These are phyloP conservation scores for Anarsia innoxiella DNA, from an alignment of 2,888 invertebrate genomes.

Conservation along the genomic window DNA sequence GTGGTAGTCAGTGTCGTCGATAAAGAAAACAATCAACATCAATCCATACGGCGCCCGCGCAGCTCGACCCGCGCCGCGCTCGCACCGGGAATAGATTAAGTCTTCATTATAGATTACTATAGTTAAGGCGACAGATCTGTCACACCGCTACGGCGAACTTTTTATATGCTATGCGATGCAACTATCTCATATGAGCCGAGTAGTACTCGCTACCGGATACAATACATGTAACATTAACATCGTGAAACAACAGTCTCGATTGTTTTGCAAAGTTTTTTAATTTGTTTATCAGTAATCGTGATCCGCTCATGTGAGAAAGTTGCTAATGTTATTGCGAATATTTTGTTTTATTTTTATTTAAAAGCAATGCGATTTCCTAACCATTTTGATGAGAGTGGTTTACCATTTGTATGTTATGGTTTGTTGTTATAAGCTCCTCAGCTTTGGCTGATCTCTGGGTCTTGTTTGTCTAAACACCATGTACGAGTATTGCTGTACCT, in stretches of 20 bases:
- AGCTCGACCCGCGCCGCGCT: slow-evolving; percentile 11
- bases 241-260: no score
- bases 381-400: no score
- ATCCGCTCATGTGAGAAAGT: slow-evolving; percentile 2
- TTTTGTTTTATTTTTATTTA: slow-evolving; percentile 13
- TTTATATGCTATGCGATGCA: slow-evolving; percentile 42
- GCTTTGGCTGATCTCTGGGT: background rate
- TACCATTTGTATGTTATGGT: no score
- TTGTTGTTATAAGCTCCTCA: no score
- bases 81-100: slow-evolving; percentile 37
- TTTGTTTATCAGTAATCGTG: no score
- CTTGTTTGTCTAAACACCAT: background rate
- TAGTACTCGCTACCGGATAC: background rate
- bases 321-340: slow-evolving; percentile 13
- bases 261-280: no score
- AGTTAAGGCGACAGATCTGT: slow-evolving; percentile 66
- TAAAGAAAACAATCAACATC: no score
- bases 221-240: no score
- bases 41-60: no score
- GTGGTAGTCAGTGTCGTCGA: background rate
- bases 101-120: slow-evolving; percentile 53
- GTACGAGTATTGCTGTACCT: slow-evolving; percentile 34
- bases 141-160: slow-evolving; percentile 57
- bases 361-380: slow-evolving; percentile 8
- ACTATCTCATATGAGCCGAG: slow-evolving; percentile 37